These are phyloP conservation scores for Calephelis virginiensis DNA, from an alignment of 1,140 invertebrate species.

Conservation along the genomic window DNA sequence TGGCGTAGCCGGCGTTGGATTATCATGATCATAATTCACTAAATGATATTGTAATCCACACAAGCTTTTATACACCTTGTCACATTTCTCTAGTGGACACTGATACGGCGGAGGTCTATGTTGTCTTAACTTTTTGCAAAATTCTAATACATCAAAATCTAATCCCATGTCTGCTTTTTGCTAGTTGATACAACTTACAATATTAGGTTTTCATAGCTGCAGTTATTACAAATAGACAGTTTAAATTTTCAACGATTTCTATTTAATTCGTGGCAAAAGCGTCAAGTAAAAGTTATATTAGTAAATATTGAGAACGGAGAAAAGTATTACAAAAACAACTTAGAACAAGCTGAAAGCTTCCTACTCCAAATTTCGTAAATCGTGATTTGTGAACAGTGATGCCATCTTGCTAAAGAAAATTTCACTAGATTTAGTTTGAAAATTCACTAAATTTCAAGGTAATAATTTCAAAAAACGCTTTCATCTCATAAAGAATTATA, in stretches of 20 bases:
- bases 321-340: slow-evolving; percentile 6
- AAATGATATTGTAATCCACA: slow-evolving; percentile 92
- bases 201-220: neutral
- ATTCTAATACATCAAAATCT: slow-evolving; percentile 91
- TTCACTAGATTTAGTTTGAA: too few species aligned
- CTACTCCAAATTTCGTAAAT: too few species aligned
- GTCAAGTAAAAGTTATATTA: neutral
- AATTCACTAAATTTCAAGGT: too few species aligned
- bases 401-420: too few species aligned
- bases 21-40: slow-evolving; percentile 90
- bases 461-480: too few species aligned
- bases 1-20: slow-evolving; percentile 79
- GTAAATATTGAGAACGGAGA: neutral
- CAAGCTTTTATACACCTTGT: slow-evolving; percentile 91
- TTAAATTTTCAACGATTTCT: too few species aligned
- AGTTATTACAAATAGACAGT: neutral
- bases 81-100: slow-evolving; percentile 90
- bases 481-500: too few species aligned
- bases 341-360: too few species aligned
- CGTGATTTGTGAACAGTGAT: too few species aligned
- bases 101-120: slow-evolving; percentile 90
- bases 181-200: neutral
- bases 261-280: neutral
- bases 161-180: slow-evolving; percentile 80
- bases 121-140: slow-evolving; percentile 88